Conservation (phyloP, 2,113 vertebrate genomes). For the Pseudorasbora parva region DNA sequence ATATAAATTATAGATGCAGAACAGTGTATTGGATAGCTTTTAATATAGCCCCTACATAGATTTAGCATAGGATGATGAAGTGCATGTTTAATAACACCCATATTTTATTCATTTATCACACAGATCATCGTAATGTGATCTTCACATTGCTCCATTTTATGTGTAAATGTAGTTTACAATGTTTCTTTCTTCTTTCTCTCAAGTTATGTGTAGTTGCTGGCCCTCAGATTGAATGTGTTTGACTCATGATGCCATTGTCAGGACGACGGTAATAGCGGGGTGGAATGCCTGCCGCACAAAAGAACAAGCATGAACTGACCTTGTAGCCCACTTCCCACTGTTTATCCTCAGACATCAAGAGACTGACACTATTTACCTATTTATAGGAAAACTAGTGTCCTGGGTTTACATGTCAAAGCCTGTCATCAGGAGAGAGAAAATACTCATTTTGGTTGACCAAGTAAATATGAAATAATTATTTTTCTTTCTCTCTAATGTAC, state of each 20-base stretch:
- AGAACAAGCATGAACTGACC: conserved; percentile 60
- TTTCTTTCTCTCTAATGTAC: neutral
- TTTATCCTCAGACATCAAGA: conserved; percentile 63
- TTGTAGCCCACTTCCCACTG: conserved; percentile 73
- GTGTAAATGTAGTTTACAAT: neutral
- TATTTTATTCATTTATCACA: conserved; percentile 17
- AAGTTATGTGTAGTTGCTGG: conserved; percentile 29
- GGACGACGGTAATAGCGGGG: conserved; percentile 55
- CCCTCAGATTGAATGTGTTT: conserved; percentile 62
- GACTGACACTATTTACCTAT: neutral
- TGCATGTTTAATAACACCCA: conserved; percentile 20
- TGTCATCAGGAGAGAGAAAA: neutral
- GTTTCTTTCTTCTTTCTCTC: neutral
- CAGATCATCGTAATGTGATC: neutral
- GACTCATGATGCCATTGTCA: conserved; percentile 70
- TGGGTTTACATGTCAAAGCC: neutral
- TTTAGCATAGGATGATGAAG: conserved; percentile 2
- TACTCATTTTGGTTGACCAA: neutral
- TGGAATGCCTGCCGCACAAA: conserved; percentile 71
- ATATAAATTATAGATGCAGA: conserved; percentile 54
- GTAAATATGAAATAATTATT: neutral
- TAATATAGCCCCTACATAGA: conserved; percentile 25
- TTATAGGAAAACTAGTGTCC: conserved; percentile 22
- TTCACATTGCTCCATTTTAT: neutral
- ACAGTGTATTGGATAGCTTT: conserved; percentile 59